phyloP scores from a whole-genome alignment of 2,113 vertebrate genomes.

The Henicopernis longicauda region DNA sequence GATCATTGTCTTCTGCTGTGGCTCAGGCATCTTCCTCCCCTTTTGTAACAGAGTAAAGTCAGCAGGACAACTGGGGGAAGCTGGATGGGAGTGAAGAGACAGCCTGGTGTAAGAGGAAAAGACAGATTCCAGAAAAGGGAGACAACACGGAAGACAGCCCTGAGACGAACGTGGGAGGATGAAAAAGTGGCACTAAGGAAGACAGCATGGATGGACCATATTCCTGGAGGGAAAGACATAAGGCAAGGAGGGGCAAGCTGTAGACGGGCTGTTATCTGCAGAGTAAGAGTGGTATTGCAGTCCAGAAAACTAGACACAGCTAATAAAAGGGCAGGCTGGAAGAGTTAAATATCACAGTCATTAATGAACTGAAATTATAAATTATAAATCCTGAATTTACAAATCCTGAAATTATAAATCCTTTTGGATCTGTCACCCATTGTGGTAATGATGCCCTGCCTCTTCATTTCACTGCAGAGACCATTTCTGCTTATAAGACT shows the following conservation, averaged over 20 bases:
- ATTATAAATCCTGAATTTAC: neutral
- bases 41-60: neutral
- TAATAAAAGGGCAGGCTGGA: neutral
- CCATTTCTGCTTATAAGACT: neutral
- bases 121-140: neutral
- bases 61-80: neutral
- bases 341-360: neutral
- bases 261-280: neutral
- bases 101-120: neutral
- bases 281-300: neutral
- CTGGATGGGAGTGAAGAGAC: neutral
- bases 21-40: neutral
- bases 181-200: neutral
- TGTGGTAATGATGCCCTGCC: neutral
- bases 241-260: neutral
- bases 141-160: neutral
- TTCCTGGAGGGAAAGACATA: neutral
- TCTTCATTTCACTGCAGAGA: neutral
- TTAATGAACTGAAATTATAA: slow-evolving; percentile 25
- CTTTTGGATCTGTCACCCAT: neutral
- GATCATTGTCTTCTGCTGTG: neutral
- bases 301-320: neutral
- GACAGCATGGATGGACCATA: fast-evolving
- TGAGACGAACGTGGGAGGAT: neutral
- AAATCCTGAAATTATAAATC: neutral